Evolutionary conservation across 2,888 invertebrate species (phyloP).

Genomic region (Sesia bembeciformis): DNA sequence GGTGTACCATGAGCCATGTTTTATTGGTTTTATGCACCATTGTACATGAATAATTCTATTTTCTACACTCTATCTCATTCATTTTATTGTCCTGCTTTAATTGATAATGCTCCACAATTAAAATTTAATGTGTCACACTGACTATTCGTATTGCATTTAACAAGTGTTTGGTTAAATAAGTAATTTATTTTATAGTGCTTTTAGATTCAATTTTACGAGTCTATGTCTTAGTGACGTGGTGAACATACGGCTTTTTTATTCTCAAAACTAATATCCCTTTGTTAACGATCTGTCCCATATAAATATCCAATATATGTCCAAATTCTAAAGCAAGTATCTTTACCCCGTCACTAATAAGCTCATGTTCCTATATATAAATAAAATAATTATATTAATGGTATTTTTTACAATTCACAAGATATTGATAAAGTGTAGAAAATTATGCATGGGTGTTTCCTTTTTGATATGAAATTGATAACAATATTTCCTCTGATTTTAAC

Average conservation of each 20-base stretch:
- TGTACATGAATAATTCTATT: slow-evolving; percentile 35
- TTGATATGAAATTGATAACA: slow-evolving; percentile 69
- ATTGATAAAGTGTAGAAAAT: slow-evolving; percentile 73
- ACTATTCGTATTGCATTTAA: slow-evolving; percentile 23
- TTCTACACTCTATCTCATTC: slow-evolving; percentile 70
- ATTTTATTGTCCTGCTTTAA: not conserved
- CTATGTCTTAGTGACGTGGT: slow-evolving; percentile 31
- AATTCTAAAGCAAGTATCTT: not conserved
- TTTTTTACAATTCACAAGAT: slow-evolving; percentile 39
- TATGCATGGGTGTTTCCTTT: slow-evolving; percentile 64
- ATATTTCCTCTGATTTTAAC: slow-evolving; percentile 71
- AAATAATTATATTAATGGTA: slow-evolving; percentile 15
- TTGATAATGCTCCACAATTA: not conserved
- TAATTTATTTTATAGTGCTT: slow-evolving; percentile 26
- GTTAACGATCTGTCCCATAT: no score
- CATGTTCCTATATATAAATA: slow-evolving; percentile 55
- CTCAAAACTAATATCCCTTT: no score
- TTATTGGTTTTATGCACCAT: slow-evolving; percentile 55
- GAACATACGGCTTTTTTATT: slow-evolving; percentile 12
- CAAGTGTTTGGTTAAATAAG: slow-evolving; percentile 19
- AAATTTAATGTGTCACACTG: not conserved
- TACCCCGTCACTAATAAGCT: slow-evolving; percentile 3
- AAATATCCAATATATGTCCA: no score
- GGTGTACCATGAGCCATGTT: slow-evolving; percentile 24
- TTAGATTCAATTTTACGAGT: slow-evolving; percentile 23